Conservation (phyloP, 2,888 invertebrate species). For the Agapostemon virescens region DNA sequence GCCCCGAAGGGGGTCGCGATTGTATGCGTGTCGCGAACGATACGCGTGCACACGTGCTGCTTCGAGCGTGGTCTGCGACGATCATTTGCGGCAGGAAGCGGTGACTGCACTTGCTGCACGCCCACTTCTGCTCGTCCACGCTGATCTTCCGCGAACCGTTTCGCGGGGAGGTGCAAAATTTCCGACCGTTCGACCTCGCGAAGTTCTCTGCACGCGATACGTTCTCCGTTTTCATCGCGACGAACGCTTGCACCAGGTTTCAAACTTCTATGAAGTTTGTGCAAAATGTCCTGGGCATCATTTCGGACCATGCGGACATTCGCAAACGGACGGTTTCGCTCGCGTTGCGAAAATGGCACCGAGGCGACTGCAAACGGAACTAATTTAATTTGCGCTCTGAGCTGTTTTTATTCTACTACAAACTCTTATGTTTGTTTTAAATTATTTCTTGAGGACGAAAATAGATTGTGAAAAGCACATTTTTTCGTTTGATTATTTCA, state of each 20-base stretch:
- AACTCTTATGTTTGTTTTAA: too few species aligned
- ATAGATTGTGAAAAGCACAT: too few species aligned
- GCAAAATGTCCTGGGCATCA: too few species aligned
- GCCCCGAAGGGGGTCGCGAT: neutral
- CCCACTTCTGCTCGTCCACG: constrained; percentile 43
- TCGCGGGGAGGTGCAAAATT: constrained; percentile 55
- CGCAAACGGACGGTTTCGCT: too few species aligned
- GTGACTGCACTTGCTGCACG: constrained; percentile 56
- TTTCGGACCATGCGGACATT: too few species aligned
- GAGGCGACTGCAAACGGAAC: too few species aligned
- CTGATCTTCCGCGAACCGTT: constrained; percentile 20
- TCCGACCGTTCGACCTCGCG: constrained; percentile 22
- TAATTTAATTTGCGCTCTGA: too few species aligned
- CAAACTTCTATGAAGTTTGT: neutral
- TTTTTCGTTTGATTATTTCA: too few species aligned
- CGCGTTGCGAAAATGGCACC: too few species aligned
- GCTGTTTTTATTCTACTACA: too few species aligned
- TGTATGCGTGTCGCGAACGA: constrained; percentile 5
- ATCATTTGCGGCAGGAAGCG: constrained; percentile 59
- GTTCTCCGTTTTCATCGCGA: neutral
- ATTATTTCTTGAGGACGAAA: too few species aligned
- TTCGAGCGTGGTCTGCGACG: constrained; percentile 46
- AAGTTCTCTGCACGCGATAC: neutral
- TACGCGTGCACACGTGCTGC: constrained; percentile 33
- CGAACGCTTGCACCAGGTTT: neutral